These are phyloP conservation scores for Tetramorium parvispinum DNA, from an alignment of 1,140 invertebrate species.

Conservation along the genomic window DNA sequence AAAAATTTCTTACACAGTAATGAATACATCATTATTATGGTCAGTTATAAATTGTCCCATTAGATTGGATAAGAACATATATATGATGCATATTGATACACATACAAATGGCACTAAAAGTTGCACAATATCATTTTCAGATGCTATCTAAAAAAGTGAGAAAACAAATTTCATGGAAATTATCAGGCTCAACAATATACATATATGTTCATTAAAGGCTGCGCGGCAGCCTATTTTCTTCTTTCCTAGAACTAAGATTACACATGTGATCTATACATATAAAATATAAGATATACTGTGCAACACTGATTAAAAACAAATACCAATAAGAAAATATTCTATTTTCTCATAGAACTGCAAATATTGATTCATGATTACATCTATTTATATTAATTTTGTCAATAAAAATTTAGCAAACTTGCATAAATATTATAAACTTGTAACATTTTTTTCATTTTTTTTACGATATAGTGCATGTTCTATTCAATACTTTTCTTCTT, in stretches of 20 bases:
- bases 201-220: too few relatives aligned
- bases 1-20: conserved; percentile 5
- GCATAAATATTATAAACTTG: neutral
- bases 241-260: too few relatives aligned
- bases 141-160: neutral
- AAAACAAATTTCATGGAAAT: neutral
- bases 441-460: neutral
- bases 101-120: neutral
- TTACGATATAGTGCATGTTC: neutral
- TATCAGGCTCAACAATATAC: too few relatives aligned
- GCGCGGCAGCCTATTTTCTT: too few relatives aligned
- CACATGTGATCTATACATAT: too few relatives aligned
- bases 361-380: neutral
- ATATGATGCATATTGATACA: neutral
- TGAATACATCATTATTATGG: neutral
- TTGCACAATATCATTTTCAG: neutral
- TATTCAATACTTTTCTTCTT: neutral
- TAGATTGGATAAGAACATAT: conserved; percentile 3
- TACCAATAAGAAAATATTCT: neutral
- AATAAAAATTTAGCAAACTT: too few relatives aligned
- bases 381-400: too few relatives aligned
- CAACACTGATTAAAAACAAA: too few relatives aligned
- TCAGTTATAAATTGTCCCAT: conserved; percentile 3
- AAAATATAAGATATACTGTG: too few relatives aligned
- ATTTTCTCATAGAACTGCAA: neutral